A percentile compares a stretch with the other conserved stretches of the same genome.
Evolutionary conservation across 2,888 invertebrate genomes (phyloP).

Genomic region (Morinoia aosen): DNA sequence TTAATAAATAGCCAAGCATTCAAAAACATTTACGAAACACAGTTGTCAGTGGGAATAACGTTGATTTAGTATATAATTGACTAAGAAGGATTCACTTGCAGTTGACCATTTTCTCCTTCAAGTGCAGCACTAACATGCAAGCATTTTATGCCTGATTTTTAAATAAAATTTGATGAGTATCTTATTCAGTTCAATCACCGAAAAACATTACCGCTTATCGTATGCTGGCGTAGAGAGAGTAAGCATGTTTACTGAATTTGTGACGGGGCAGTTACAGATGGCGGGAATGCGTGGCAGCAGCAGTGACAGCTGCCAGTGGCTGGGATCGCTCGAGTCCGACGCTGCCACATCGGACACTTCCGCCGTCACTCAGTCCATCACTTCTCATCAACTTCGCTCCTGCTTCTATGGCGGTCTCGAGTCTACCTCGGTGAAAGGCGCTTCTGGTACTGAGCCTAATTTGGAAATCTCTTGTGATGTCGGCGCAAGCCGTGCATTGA

Average conservation of each 20-base stretch:
- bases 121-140: neutral
- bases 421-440: neutral
- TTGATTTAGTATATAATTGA: neutral
- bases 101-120: neutral
- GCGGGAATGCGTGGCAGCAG: neutral
- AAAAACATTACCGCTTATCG: neutral
- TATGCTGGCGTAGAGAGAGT: neutral
- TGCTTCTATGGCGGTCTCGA: neutral
- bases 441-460: neutral
- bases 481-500: neutral
- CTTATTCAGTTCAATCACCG: neutral
- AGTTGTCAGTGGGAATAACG: neutral
- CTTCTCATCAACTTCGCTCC: neutral
- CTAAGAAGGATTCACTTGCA: neutral
- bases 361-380: neutral
- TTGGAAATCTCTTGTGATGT: neutral
- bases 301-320: conserved; percentile 43
- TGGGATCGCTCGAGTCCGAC: conserved; percentile 16
- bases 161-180: neutral
- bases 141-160: neutral
- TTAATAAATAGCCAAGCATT: neutral
- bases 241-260: neutral
- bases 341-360: neutral
- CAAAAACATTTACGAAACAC: neutral
- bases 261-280: neutral